These are phyloP conservation scores for Centruroides vittatus DNA, from an alignment of 1,140 invertebrate species.

Conservation along the genomic window DNA sequence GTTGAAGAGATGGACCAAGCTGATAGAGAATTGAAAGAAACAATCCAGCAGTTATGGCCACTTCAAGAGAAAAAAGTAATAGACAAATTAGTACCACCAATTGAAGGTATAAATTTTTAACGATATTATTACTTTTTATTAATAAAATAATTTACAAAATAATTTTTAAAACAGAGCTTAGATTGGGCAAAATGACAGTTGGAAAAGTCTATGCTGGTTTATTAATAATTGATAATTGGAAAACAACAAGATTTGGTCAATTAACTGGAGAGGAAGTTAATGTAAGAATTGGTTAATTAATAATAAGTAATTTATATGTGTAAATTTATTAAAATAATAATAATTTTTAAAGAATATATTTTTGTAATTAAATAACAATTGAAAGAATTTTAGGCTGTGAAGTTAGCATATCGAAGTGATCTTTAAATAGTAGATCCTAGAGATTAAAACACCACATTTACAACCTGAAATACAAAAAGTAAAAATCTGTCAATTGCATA, in stretches of 20 bases:
- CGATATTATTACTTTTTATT: not conserved
- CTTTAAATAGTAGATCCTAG: too few species aligned
- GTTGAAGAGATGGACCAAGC: slow-evolving; percentile 99
- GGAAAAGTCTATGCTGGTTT: slow-evolving; percentile 98
- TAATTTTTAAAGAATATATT: too few species aligned
- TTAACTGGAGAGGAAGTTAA: slow-evolving; percentile 52
- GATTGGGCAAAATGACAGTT: slow-evolving; percentile 78
- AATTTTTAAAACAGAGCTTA: slow-evolving; percentile 45
- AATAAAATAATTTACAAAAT: not conserved
- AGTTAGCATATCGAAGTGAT: too few species aligned
- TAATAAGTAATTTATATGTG: not conserved
- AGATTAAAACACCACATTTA: too few species aligned
- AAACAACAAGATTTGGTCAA: slow-evolving; percentile 73
- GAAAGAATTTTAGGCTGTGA: too few species aligned
- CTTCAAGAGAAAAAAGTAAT: slow-evolving; percentile 94
- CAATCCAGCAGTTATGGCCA: slow-evolving; percentile 96
- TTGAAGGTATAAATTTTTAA: slow-evolving; percentile 42
- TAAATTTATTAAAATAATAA: not conserved
- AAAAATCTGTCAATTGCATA: too few species aligned
- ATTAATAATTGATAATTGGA: slow-evolving; percentile 95
- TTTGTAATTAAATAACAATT: too few species aligned
- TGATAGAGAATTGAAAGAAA: slow-evolving; percentile 87
- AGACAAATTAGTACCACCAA: slow-evolving; percentile 84
- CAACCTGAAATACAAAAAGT: too few species aligned
- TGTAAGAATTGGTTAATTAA: slow-evolving; percentile 44